phyloP scores from a whole-genome alignment of 2,888 invertebrate species.

The Macrosiphum euphorbiae region DNA sequence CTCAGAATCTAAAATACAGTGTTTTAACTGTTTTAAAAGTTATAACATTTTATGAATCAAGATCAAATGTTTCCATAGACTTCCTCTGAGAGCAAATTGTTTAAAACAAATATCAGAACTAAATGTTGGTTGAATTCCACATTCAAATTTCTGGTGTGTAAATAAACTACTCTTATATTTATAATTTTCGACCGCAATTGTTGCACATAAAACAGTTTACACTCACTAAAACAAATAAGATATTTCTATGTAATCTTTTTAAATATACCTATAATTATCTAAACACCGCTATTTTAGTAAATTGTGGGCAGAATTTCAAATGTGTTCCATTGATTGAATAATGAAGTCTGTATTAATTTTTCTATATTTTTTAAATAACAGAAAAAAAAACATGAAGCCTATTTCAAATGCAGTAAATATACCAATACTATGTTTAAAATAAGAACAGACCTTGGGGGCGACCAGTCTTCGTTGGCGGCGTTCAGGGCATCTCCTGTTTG shows the following conservation, averaged over 20 bases:
- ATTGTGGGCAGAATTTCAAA: neutral
- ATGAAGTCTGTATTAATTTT: neutral
- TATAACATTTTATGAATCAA: constrained; percentile 47
- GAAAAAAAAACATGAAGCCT: neutral
- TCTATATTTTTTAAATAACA: neutral
- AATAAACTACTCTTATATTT: constrained; percentile 57
- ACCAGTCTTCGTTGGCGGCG: no score
- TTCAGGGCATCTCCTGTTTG: no score
- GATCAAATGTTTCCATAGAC: constrained; percentile 55
- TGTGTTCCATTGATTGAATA: neutral
- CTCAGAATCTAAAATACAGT: no score
- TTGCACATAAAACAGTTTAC: constrained; percentile 1
- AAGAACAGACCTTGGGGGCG: no score
- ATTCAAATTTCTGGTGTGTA: constrained; percentile 63
- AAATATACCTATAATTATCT: neutral
- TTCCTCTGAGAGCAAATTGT: constrained; percentile 47
- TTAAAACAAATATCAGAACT: constrained; percentile 52
- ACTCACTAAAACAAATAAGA: constrained; percentile 3
- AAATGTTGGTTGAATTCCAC: constrained; percentile 59
- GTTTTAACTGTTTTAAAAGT: neutral
- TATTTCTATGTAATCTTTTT: neutral
- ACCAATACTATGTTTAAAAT: no score
- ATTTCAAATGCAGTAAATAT: neutral
- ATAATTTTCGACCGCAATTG: constrained; percentile 60
- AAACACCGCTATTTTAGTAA: neutral